Base-by-base conservation (phyloP, 2,888 invertebrate species). In the Linhomoeus sp. region DNA sequence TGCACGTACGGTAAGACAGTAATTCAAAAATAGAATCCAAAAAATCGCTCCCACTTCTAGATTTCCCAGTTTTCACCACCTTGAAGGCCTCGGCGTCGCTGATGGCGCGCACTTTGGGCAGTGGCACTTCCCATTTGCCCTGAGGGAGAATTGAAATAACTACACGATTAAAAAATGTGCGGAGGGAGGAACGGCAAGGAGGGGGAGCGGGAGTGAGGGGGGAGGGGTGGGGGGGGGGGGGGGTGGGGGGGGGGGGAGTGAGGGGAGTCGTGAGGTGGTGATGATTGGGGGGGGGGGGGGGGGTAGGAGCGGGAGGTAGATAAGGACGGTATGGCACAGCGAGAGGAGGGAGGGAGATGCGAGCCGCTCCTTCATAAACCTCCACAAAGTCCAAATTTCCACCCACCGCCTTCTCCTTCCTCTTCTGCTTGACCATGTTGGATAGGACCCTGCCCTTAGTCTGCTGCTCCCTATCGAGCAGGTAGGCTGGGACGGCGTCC, bases 41-140 rank as follows among this genome's bases (percentile, higher is more conserved):
- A 38, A 9, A 38, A 14, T 14, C 9, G 7, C n/a, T 38, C 15
- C 9, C 19, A 52, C 88, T 72, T 65, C 79, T 84, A 0, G 85
- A 73, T 70, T 92, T 94, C 36, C 94, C 94, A 3, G 81, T 79
- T 60, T 79, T 80, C 0, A 94, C 67, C 0, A 90, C 82, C 73
- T 79, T 86, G 65, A 97, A 88, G 0, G 94, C 92, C 71, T 97
- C 97, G 0, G 86, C 79, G 60, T 97, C 94, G 1, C 88, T 82
- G 58, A 94, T 86, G 0, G 90, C 90, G 60, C 81, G 76, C 0
- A 99, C 94, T 76, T 94, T 94, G 0, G 97, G 97, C 62, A 97
- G 81, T 0, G 97, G 97, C 0, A 97, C 97, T 61, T 94, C 88
- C 92, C 94, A 97, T 75, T 97, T 99, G 0, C 94, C 94, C 70